Evolutionary conservation across 2,888 invertebrate genomes (phyloP).

Genomic region (Mythimna pallens): DNA sequence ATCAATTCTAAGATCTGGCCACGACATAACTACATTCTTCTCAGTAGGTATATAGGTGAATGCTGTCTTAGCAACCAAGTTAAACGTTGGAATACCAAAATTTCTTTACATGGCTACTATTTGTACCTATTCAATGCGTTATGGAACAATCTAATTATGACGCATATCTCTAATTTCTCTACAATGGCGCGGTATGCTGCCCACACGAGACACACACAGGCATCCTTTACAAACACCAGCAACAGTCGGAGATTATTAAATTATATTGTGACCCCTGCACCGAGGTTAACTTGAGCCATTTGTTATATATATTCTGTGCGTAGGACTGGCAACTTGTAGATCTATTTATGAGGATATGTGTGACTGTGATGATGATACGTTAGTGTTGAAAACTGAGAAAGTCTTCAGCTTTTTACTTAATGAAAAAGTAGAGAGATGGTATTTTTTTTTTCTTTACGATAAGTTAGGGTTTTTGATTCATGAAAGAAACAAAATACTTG

Average conservation of each 20-base stretch:
- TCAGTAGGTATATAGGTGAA: no score
- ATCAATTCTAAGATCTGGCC: no score
- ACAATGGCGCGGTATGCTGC: conserved; percentile 33
- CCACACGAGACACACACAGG: conserved; percentile 31
- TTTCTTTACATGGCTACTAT: no score
- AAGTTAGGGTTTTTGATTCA: no score
- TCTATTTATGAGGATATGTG: not conserved
- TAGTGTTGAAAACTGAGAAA: not conserved
- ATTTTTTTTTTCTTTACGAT: no score
- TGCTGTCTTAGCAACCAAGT: no score
- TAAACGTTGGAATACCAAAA: no score
- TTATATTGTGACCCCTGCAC: conserved; percentile 66
- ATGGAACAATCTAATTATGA: conserved; percentile 2
- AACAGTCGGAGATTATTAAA: conserved; percentile 52
- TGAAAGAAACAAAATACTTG: no score
- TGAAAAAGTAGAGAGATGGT: no score
- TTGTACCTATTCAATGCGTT: no score
- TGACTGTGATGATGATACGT: not conserved
- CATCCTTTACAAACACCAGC: conserved; percentile 23
- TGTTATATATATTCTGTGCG: conserved; percentile 33
- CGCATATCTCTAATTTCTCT: conserved; percentile 1
- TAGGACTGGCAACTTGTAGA: not conserved
- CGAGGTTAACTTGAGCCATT: conserved; percentile 55
- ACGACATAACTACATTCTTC: no score
- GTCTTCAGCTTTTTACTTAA: no score